Base-by-base conservation (phyloP, 2,888 invertebrate species). In the Dryocosmus kuriphilus region DNA sequence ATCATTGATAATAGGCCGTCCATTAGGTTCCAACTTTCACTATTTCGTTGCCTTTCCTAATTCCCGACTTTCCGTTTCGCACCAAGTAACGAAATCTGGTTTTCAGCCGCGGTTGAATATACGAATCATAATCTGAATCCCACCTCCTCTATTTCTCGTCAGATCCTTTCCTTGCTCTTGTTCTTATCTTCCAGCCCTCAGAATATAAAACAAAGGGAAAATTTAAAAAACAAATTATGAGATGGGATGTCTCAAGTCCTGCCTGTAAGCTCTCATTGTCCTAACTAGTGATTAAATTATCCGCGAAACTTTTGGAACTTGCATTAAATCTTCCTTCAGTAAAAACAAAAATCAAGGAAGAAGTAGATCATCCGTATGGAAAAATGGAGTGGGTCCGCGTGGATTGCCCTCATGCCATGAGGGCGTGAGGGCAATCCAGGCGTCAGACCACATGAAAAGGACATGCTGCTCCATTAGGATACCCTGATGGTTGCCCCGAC, bases 1-100 rank as follows among this genome's bases (percentile, higher is more conserved):
- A 27, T 63, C 63, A 35, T 75, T 62, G n/a, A 24, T 51, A 63
- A 38, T 38, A 57, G 65, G 55, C 16, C n/a, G 19, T n/a, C 57
- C 77, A 78, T 78, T 76, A 76, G 67, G 55, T 67, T 27, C 6
- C 67, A 30, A 67, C 67, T 67, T 60, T 73, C 71, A 75, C 35
- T 63, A 24, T 51, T 62, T 67, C 32, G 22, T 24, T 61, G 16
- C 27, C 27, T 65, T 63, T 75, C 60, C 19, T 55, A n/a, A 55
- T 71, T 71, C 67, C 55, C 8, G 24, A 60, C 41, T 41, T 65
- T 78, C 57, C 65, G 62, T 51, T 62, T 24, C 19, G 38, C 61
- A 35, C 19, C 9, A 63, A 41, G 22, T 65, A 65, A 41, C 38
- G 65, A 22, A 65, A 65, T 41, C 65, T 41, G 41, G 24, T 16